Base-by-base conservation (phyloP, 2,888 invertebrate species). In the Carterocephalus palaemon region DNA sequence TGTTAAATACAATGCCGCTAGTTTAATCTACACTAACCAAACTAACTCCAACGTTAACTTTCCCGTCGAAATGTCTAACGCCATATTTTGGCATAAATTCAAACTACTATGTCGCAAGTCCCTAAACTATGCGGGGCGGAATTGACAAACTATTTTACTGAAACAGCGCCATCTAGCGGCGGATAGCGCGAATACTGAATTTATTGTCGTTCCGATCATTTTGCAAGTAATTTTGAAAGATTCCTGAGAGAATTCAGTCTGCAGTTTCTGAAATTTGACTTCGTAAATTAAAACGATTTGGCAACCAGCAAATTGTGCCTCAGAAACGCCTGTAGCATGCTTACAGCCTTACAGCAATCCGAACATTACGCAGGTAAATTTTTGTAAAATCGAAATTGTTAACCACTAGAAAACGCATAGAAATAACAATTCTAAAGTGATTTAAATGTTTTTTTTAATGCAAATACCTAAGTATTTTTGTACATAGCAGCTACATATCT, bases 61-160 rank as follows among this genome's bases (percentile, higher is more conserved):
- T 49, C 45, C 39, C 60, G 54, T 53, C 51, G 39, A 48, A 57
- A 54, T 53, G 52, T 60, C 57, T 59, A 55, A 51, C 52, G 47
- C 57, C 57, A 70, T 67, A 73, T 70, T 74, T 72, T 59, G 67
- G 65, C 72, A 71, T 74, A 73, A 75, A 75, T 73, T 71, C 67
- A 62, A 74, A 73, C 60, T 67, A 66, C 34, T 32, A 22, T 41
- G 32, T 41, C 41, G 28, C 32, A 7, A 32, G 32, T 32, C 32
- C 26, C 38, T 37, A 47, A 62, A 60, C 56, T 59, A 59, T 62
- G 57, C 51, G 37, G 23, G 33, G 32, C 23, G 54, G 47, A 48
- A 26, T 28, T 15, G 28, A 13, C 33, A 7, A 42, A 62, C 69
- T 72, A 70, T 68, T 75, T 70, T 42, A 28, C 10, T 32, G 22